Evolutionary conservation across 1,140 invertebrate genomes (phyloP).

Genomic region (Drosophila takahashii): DNA sequence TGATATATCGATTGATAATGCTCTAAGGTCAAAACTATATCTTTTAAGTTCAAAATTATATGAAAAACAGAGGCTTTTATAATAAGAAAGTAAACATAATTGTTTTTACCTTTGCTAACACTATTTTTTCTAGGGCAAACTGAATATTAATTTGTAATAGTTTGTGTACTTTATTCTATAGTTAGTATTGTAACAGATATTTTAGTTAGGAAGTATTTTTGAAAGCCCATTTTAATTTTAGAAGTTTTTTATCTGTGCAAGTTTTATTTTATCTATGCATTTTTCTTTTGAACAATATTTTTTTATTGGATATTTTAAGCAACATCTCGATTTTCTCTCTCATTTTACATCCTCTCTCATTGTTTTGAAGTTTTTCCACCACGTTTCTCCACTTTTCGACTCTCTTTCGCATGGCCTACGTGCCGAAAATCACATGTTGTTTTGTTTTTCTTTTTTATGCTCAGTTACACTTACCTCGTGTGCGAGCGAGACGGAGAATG

Average conservation of each 20-base stretch:
- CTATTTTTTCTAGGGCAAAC: not conserved
- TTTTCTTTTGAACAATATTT: no score
- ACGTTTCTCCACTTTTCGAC: constrained; percentile 33
- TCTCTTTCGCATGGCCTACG: constrained; percentile 63
- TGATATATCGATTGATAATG: constrained; percentile 20
- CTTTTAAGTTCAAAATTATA: not conserved
- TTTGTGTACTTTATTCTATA: no score
- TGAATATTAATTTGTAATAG: no score
- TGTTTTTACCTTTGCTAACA: not conserved
- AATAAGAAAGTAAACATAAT: not conserved
- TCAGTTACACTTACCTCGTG: constrained; percentile 49
- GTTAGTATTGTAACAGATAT: not conserved
- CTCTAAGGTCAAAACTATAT: constrained; percentile 5
- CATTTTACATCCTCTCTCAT: constrained; percentile 17
- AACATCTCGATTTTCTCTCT: constrained; percentile 4
- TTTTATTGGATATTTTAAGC: constrained; percentile 6
- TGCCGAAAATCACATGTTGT: constrained; percentile 81
- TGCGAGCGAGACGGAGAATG: constrained; percentile 33
- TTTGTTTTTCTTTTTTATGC: constrained; percentile 54
- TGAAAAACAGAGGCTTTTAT: not conserved
- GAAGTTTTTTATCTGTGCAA: no score
- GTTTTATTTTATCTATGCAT: no score
- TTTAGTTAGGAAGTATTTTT: not conserved
- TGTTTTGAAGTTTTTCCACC: constrained; percentile 39
- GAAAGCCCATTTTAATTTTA: no score